Evolutionary conservation across 2,797 vertebrate genomes (phyloP), one percentile per base, ranked within the genome.

Genomic region (Cygnus olor): DNA sequence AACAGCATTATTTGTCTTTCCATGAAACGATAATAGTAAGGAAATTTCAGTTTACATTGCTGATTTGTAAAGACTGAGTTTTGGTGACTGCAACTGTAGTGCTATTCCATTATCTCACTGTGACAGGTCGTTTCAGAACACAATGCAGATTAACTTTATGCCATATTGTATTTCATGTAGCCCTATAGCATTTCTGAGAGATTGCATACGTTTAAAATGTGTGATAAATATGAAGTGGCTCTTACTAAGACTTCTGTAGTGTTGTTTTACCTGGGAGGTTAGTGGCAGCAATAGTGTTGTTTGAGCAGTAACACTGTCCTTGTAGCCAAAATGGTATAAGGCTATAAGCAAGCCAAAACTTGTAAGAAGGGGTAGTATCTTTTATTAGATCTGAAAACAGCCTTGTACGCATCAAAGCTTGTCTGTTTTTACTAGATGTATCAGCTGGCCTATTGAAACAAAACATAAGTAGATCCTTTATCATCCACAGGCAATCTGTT

Each of bases 321-420:
- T 80, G 78, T 57, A 90, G 84, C 64, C 56, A 86, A 64, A 86
- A 87, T 64, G 45, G 90, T 68, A 15, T 45, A 68, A 90, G 60
- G 64, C 78, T 88, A 42, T 47, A 47, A 91, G 85, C 78, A 90
- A 95, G 88, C 64, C 90, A 95, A 51, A 87, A 94, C 74, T 85
- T 95, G 80, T 80, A 44, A 74, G 93, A 68, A 93, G 60, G 58
- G 22, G 47, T 65, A 85, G 10, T 95, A 95, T 94, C 90, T 92
- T 90, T 95, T 93, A 93, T 94, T 95, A 89, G 88, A 93, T 96
- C 92, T 94, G 90, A 94, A 85, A 94, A 91, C 64, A 94, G 78
- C 47, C 83, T 93, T 96, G 78, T 95, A 93, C 84, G 74, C 90
- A 95, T 97, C 94, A 93, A 95, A 96, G 92, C 84, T 88, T 40